These are phyloP conservation scores for Apantesis nais DNA, from an alignment of 2,888 invertebrate genomes.

Conservation along the genomic window DNA sequence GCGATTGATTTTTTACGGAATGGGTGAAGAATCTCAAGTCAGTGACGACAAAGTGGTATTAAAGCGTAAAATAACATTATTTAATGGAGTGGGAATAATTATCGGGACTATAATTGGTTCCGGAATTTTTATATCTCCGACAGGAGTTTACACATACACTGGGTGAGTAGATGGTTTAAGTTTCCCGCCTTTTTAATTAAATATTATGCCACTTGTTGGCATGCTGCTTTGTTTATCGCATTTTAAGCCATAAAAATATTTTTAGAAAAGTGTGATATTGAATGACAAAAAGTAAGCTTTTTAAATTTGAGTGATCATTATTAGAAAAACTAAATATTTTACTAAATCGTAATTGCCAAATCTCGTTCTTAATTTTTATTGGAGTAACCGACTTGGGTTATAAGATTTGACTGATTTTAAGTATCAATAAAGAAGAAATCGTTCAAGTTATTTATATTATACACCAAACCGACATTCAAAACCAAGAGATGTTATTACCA, in stretches of 20 bases:
- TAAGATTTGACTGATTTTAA: no score
- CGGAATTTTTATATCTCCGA: constrained; percentile 97
- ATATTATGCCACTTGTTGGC: constrained; percentile 37
- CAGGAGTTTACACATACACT: constrained; percentile 89
- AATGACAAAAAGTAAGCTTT: background rate
- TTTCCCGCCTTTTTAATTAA: constrained; percentile 60
- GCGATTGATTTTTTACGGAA: constrained; percentile 81
- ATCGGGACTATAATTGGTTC: constrained; percentile 96
- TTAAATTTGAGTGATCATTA: background rate
- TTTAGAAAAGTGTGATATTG: background rate
- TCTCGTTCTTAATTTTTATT: no score
- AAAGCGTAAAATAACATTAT: constrained; percentile 93
- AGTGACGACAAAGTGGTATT: constrained; percentile 87
- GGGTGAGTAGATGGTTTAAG: constrained; percentile 78
- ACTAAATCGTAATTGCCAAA: no score
- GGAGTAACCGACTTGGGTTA: no score
- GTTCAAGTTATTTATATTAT: no score
- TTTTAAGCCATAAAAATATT: background rate
- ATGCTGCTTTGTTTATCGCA: background rate
- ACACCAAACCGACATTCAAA: no score
- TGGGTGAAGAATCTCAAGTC: constrained; percentile 79
- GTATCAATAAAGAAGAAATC: no score
- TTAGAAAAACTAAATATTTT: background rate
- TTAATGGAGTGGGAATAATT: constrained; percentile 95
- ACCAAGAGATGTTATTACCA: no score